Evolutionary conservation across 2,888 invertebrate species (phyloP), one percentile per base, ranked within the genome.

Genomic region (Orgyia antiqua): DNA sequence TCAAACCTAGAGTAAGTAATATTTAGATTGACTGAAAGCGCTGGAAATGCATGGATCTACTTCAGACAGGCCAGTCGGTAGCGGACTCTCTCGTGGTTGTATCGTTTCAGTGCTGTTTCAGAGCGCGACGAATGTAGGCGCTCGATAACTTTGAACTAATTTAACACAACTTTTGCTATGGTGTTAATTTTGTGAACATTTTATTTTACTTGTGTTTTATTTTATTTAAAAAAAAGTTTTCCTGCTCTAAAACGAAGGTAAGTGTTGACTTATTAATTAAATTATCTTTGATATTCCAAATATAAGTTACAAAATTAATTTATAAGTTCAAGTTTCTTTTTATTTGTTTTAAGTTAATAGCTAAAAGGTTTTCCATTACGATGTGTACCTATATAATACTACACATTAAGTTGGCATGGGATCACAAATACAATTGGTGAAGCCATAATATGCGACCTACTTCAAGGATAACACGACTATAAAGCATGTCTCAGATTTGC

Each of bases 121-220:
- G 44, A 28, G 27, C 38, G 36, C 45, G 31, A 24, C 31, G 27
- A 26, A 33, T 15, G 19, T 29, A 19, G 30, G 20, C 42, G 44
- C 36, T 36, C 46, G 54, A 36, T 37, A 62, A 65, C 55, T 65
- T 63, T 50, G 43, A 42, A 37, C 33, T 36, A 36, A 10, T 10
- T 13, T 31, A 36, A 10, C 15, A 25, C 28, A 51, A 51, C 46
- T 54, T 54, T 51, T 39, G 24, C 28, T 38, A 41, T 47, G n/a
- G 57, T 57, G 52, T 51, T 36, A 40, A 43, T 41, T 42, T 41
- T 46, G 48, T 50, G 46, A 27, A 39, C 12, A 8, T 31, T 45
- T 40, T 42, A 19, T 38, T 36, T 19, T 39, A 33, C 26, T 26
- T 10, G 44, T 51, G 42, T 24, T 10, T n/a, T 31, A 27, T 28